phyloP scores from a whole-genome alignment of 2,888 invertebrate species.

The Cantharis rufa region DNA sequence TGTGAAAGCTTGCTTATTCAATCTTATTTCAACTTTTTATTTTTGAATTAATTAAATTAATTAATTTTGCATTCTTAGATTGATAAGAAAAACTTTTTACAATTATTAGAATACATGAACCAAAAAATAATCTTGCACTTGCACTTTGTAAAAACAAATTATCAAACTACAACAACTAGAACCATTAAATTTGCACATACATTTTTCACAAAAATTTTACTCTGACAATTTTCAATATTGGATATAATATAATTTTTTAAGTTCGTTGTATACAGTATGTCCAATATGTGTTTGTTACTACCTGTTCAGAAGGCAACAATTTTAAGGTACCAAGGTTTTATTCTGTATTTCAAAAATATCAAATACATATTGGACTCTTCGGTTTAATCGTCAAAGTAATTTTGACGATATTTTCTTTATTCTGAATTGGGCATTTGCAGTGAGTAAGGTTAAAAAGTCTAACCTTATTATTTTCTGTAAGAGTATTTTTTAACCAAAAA shows the following conservation, averaged over 20 bases:
- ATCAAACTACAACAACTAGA: neutral
- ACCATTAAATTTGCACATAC: neutral
- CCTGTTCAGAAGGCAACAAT: too few relatives aligned
- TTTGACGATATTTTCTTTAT: neutral
- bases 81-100: neutral
- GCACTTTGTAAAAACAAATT: neutral
- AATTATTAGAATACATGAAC: neutral
- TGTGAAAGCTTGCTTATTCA: slow-evolving; percentile 17
- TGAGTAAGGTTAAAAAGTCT: neutral
- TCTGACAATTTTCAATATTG: neutral
- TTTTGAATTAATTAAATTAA: slow-evolving; percentile 1
- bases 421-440: neutral
- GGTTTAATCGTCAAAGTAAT: neutral
- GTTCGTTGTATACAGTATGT: neutral
- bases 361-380: neutral
- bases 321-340: neutral
- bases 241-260: neutral
- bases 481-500: neutral
- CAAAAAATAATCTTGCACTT: neutral
- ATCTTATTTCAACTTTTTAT: slow-evolving; percentile 11
- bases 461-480: neutral
- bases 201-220: neutral
- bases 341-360: neutral
- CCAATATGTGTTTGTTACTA: neutral
- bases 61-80: neutral